phyloP scores from a whole-genome alignment of 2,888 invertebrate species.

The Iselma pallidipennis region DNA sequence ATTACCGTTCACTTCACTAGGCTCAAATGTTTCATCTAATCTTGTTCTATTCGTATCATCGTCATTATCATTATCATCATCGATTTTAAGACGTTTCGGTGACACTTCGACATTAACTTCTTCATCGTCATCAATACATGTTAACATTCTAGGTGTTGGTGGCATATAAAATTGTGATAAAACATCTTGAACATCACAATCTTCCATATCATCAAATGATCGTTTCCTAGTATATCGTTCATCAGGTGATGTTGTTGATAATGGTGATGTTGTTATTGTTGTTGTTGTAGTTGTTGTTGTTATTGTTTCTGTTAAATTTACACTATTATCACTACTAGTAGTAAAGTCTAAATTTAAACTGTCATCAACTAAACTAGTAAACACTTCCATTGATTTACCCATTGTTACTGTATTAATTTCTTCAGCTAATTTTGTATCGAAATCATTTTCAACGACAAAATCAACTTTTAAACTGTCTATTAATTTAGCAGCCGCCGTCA shows the following conservation, averaged over 20 bases:
- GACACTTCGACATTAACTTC: slow-evolving; percentile 55
- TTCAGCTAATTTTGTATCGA: slow-evolving; percentile 47
- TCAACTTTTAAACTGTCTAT: slow-evolving; percentile 32
- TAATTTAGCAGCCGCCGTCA: not conserved
- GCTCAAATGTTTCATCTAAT: slow-evolving; percentile 13
- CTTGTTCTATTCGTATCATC: not conserved
- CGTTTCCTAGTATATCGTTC: slow-evolving; percentile 50
- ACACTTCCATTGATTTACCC: slow-evolving; percentile 39
- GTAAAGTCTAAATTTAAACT: slow-evolving; percentile 26
- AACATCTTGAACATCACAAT: slow-evolving; percentile 70
- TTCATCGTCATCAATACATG: slow-evolving; percentile 68
- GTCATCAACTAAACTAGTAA: slow-evolving; percentile 43
- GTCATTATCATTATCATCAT: slow-evolving; percentile 23
- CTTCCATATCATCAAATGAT: slow-evolving; percentile 65
- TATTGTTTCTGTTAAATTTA: slow-evolving; percentile 15
- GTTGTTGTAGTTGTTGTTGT: not conserved
- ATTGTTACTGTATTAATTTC: slow-evolving; percentile 46
- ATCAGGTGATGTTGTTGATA: not conserved
- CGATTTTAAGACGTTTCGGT: slow-evolving; percentile 49
- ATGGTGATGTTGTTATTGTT: not conserved
- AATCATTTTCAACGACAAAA: slow-evolving; percentile 48
- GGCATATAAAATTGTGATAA: slow-evolving; percentile 73
- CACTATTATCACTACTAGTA: slow-evolving; percentile 5
- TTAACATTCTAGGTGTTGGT: slow-evolving; percentile 69
- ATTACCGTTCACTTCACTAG: slow-evolving; percentile 19